These are phyloP conservation scores for Caiman crocodilus DNA, from an alignment of 2,797 vertebrate species.

Conservation along the genomic window DNA sequence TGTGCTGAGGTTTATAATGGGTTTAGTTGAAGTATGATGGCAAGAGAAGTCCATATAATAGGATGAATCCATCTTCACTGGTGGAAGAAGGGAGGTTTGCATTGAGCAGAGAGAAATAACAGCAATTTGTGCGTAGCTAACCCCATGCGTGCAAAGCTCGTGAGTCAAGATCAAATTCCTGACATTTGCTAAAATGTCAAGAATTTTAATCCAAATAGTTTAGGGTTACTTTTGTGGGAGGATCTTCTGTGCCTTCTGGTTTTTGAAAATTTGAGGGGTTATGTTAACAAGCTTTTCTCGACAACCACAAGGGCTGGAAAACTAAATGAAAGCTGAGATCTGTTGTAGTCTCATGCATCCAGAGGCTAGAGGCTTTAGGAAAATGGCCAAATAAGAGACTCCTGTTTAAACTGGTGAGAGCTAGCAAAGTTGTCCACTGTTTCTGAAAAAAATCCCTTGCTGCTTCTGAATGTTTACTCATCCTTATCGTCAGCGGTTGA, in stretches of 20 bases:
- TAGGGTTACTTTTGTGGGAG: accelerated
- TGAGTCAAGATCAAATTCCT: neutral
- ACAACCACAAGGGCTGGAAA: neutral
- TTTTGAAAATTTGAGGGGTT: accelerated
- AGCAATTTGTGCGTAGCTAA: neutral
- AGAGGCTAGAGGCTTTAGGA: neutral
- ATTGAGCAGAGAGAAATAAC: neutral
- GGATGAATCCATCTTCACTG: neutral
- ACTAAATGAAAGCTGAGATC: accelerated
- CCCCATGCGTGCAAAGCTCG: neutral
- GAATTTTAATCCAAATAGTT: neutral
- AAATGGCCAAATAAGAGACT: accelerated
- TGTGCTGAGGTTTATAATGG: neutral
- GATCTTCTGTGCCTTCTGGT: neutral
- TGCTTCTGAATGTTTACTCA: neutral
- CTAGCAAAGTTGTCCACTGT: neutral
- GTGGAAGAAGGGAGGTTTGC: neutral
- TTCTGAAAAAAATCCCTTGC: neutral
- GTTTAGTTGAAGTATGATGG: accelerated
- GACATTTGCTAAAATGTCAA: constrained; percentile 10
- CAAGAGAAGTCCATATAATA: neutral
- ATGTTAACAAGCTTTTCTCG: accelerated
- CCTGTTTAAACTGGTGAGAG: neutral
- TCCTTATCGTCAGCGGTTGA: neutral
- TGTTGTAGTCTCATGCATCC: accelerated